phyloP scores from a whole-genome alignment of 1,140 invertebrate genomes.

The Polyergus mexicanus region DNA sequence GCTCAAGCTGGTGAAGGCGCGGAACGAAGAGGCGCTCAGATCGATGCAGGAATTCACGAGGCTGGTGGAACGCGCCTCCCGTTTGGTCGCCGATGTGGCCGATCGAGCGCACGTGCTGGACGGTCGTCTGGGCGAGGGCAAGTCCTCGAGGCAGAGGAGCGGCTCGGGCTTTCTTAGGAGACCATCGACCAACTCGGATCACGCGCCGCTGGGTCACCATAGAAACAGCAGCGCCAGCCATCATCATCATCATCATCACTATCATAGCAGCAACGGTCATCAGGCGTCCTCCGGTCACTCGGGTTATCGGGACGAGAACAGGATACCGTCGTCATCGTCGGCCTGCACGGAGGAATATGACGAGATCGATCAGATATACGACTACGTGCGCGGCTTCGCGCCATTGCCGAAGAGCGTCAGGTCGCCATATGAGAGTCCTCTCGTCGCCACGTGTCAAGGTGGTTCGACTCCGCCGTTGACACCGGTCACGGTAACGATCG shows the following conservation, averaged over 20 bases:
- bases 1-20: conserved; percentile 93
- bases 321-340: conserved; percentile 83
- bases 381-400: conserved; percentile 96
- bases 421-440: conserved; percentile 88
- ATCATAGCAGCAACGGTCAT: conserved; percentile 75
- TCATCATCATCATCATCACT: conserved; percentile 79
- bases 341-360: conserved; percentile 94
- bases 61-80: conserved; percentile 92
- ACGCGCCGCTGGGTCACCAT: conserved; percentile 85
- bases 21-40: conserved; percentile 93
- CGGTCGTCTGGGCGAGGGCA: conserved; percentile 91
- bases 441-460: conserved; percentile 43
- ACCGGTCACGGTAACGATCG: conserved; percentile 82
- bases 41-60: conserved; percentile 93
- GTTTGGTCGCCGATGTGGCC: conserved; percentile 93
- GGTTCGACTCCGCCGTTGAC: conserved; percentile 78
- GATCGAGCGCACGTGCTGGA: conserved; percentile 93
- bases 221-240: conserved; percentile 81
- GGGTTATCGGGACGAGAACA: conserved; percentile 85
- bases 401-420: conserved; percentile 94
- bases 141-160: conserved; percentile 84
- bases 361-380: conserved; percentile 98
- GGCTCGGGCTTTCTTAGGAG: conserved; percentile 86
- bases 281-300: conserved; percentile 74
- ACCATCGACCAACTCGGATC: conserved; percentile 91